A percentile compares a stretch with the other conserved stretches of the same genome.
Evolutionary conservation across 1,140 invertebrate genomes (phyloP).

Genomic region (Brachionus rotundiformis): DNA sequence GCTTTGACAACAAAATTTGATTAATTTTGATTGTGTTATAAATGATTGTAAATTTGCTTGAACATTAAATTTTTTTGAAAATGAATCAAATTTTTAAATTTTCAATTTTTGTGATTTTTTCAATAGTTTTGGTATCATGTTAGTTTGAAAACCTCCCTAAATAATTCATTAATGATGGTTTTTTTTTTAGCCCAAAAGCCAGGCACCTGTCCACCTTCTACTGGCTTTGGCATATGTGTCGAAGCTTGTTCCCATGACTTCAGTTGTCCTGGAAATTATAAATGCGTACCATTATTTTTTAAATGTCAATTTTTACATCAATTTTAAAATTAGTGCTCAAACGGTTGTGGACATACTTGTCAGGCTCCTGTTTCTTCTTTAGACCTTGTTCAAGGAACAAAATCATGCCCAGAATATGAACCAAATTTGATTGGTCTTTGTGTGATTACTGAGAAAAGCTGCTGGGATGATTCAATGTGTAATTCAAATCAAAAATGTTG

Average conservation of each 20-base stretch:
- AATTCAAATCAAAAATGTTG: conserved; percentile 24
- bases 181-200: conserved; percentile 18
- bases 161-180: no score
- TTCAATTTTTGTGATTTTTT: not conserved
- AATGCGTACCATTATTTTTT: not conserved
- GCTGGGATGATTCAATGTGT: conserved; percentile 28
- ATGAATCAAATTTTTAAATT: not conserved
- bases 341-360: conserved; percentile 1
- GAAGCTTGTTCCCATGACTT: not conserved
- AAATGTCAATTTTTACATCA: not conserved
- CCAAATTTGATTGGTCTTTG: not conserved
- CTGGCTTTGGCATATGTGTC: conserved; percentile 28
- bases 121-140: not conserved
- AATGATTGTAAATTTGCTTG: not conserved
- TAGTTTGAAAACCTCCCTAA: no score
- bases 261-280: not conserved
- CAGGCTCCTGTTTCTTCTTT: not conserved
- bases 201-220: not conserved
- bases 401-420: not conserved
- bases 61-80: not conserved
- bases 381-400: not conserved
- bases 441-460: conserved; percentile 13
- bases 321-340: conserved; percentile 28
- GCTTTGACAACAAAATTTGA: not conserved
- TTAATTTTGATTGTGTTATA: not conserved